Evolutionary conservation across 2,888 invertebrate species (phyloP), one percentile per base, ranked within the genome.

Genomic region (Andrena bicolor): DNA sequence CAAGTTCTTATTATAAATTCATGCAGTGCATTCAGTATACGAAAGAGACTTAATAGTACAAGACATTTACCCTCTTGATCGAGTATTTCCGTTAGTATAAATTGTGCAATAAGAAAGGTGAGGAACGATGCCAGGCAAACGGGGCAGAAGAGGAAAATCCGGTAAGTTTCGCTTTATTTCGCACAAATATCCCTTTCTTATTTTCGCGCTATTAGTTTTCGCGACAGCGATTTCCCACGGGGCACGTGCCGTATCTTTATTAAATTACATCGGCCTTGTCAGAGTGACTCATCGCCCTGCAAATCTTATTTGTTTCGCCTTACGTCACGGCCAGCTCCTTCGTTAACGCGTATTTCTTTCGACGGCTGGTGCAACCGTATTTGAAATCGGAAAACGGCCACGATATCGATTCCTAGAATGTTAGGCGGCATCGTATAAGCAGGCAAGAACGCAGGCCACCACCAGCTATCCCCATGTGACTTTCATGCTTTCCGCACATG

Each of bases 61-160:
- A 96, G 96, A 96, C 96, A 96, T 96, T 96, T 96, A 95, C 96
- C 96, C 94, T 97, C 97, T 96, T 97, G 97, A 97, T 97, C 95
- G 95, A 95, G 95, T 95, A 95, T 95, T 94, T 95, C 94, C 94
- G 94, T 94, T 94, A 95, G 95, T 94, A 94, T 94, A 93, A 95
- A 94, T 95, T 95, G 94, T 94, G 94, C 94, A 94, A 94, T 94
- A 94, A 94, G 93, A 92, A 91, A 93, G 90, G 86, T 83, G 91
- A 94, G 88, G 85, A 94, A 96, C 93, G 95, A 97, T 97, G 97
- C 97, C 97, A 94, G 93, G 92, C 85, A 97, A 96, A 96, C 96
- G 96, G 94, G 96, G 96, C 95, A 96, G 96, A 95, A 96, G 96
- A 95, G 96, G 96, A 95, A 96, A 96, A 95, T 96, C 95, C 94